Base-by-base conservation (phyloP, 2,888 invertebrate species). In the Tethea ocularis region DNA sequence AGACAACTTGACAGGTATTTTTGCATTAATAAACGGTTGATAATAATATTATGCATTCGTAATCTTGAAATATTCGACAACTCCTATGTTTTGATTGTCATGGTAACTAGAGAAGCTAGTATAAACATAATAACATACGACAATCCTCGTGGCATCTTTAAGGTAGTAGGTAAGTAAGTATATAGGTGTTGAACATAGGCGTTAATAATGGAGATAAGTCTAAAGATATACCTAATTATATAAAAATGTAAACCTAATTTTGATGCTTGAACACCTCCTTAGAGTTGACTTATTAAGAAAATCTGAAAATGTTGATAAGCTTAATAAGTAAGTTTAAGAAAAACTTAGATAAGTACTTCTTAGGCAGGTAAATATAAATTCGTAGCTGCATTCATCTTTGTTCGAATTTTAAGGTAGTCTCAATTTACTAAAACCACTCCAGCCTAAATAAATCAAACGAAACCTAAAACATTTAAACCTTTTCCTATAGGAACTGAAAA, bases 401-500 rank as follows among this genome's bases (percentile, higher is more conserved):
- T 10, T 29, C 15, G 15, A 15, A 17, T n/a, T 17, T 17, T 4
- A 17, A 41, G 10, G 20, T 10, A 10, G 46, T 17, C 8, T 54
- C 53, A 54, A 54, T 54, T 33, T 20, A 33, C 54, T 22, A 36
- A 54, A 54, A 54, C 33, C 33, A 17, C 33, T 10, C 29, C n/a
- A 11, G 33, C 5, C 10, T 54, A 22, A 54, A 54, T 33, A 54
- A 54, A 33, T 36, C 36, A 54, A 22, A 20, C 33, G 54, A 13
- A 46, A 20, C n/a, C 26, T 52, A 52, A 46, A 41, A 23, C 57
- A 57, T 60, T 53, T 36, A 57, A 51, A 55, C 51, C 57, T 54
- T 24, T 51, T 55, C 65, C 63, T 61, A 69, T 71, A 70, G 46
- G 46, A 46, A 46, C 46, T 46, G 66, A 72, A 76, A 72, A 76